Conservation (phyloP, 2,888 invertebrate genomes). For the Caenorhabditis sinica region DNA sequence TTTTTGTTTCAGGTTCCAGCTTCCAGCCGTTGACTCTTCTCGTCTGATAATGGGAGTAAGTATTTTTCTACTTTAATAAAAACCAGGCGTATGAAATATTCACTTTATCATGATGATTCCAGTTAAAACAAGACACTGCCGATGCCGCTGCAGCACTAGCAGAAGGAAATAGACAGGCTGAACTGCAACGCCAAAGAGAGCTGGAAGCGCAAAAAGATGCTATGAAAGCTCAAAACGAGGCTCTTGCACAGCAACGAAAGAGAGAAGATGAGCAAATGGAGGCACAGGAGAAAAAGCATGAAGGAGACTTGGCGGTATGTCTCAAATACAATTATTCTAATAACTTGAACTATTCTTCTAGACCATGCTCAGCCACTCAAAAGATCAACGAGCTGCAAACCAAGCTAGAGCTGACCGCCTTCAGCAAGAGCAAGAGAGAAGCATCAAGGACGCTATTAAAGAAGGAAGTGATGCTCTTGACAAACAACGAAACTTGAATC, state of each 20-base stretch:
- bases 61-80: neutral
- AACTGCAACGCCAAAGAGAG: neutral
- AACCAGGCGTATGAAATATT: too few species aligned
- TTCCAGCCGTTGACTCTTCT: neutral
- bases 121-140: neutral
- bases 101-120: neutral
- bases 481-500: neutral
- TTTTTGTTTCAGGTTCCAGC: neutral
- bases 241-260: neutral
- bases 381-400: neutral
- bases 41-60: neutral
- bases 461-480: neutral
- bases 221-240: too few species aligned
- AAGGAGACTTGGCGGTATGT: neutral
- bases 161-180: neutral
- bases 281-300: neutral
- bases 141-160: neutral
- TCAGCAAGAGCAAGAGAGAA: neutral
- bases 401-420: slow-evolving; percentile 1
- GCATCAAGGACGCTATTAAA: neutral
- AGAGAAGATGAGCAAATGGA: neutral
- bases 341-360: neutral
- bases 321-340: neutral
- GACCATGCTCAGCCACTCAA: neutral
- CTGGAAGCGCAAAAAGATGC: neutral